Percentiles rank a stretch among this genome's conserved stretches.
These are phyloP conservation scores for Alligator sinensis DNA, from an alignment of 2,113 vertebrate species.

Conservation along the genomic window DNA sequence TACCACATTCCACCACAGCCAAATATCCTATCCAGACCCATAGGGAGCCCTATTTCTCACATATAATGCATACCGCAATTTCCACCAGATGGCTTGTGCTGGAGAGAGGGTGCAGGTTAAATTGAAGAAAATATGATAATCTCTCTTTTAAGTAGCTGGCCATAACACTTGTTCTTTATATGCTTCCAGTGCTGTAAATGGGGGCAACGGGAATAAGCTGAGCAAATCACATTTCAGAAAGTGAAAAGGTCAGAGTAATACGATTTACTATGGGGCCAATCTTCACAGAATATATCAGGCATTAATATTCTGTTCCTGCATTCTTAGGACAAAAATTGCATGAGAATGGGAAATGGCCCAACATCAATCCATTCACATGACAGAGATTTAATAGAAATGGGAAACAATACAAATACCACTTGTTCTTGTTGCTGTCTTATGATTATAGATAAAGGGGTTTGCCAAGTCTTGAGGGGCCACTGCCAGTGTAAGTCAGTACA, in stretches of 20 bases:
- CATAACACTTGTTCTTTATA: fast-evolving
- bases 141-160: neutral
- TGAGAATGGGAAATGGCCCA: neutral
- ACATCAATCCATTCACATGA: neutral
- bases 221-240: neutral
- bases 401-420: fast-evolving
- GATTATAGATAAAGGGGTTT: neutral
- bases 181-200: neutral
- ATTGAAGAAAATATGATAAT: neutral
- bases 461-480: neutral
- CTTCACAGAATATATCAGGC: neutral
- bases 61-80: no score
- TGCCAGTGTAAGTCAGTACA: neutral
- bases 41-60: no score
- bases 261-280: neutral
- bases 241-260: neutral
- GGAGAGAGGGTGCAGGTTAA: no score
- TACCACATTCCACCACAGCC: no score
- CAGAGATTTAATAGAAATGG: neutral
- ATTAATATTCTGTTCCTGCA: neutral
- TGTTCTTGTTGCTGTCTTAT: neutral
- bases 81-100: no score
- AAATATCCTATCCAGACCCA: no score
- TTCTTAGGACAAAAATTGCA: neutral
- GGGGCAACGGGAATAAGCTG: neutral